Conservation (phyloP, 2,113 vertebrate species). For the Hemiprocne comata region DNA sequence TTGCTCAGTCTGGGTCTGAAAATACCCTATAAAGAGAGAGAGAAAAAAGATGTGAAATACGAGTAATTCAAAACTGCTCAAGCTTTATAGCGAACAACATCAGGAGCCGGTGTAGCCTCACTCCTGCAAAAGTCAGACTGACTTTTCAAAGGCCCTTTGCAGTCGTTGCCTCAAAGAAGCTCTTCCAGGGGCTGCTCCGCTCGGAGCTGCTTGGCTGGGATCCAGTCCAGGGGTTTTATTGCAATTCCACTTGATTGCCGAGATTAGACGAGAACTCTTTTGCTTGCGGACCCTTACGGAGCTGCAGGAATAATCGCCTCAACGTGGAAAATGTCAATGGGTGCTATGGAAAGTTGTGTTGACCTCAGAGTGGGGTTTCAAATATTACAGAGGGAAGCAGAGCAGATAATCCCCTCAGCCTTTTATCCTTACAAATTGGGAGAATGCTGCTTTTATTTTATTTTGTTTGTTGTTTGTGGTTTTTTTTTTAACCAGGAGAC, state of each 20-base stretch:
- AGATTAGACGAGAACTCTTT: neutral
- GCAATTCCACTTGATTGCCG: neutral
- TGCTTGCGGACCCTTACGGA: accelerated
- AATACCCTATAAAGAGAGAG: neutral
- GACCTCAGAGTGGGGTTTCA: neutral
- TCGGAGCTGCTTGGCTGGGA: neutral
- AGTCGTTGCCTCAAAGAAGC: neutral
- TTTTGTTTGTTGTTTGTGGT: neutral
- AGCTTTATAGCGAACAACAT: neutral
- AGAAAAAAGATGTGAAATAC: neutral
- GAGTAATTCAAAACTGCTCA: neutral
- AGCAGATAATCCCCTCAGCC: neutral
- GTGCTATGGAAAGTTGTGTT: accelerated
- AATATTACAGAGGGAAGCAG: neutral
- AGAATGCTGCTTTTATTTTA: neutral
- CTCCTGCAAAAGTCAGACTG: neutral
- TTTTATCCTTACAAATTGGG: neutral
- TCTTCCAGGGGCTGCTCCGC: neutral
- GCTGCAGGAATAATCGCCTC: neutral
- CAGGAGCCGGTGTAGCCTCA: neutral
- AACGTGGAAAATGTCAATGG: neutral
- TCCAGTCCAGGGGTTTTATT: neutral
- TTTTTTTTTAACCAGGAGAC: neutral
- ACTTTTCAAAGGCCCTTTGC: neutral
- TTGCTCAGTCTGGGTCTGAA: neutral